phyloP scores from a whole-genome alignment of 2,113 vertebrate genomes.

The Phylloscopus trochilus region DNA sequence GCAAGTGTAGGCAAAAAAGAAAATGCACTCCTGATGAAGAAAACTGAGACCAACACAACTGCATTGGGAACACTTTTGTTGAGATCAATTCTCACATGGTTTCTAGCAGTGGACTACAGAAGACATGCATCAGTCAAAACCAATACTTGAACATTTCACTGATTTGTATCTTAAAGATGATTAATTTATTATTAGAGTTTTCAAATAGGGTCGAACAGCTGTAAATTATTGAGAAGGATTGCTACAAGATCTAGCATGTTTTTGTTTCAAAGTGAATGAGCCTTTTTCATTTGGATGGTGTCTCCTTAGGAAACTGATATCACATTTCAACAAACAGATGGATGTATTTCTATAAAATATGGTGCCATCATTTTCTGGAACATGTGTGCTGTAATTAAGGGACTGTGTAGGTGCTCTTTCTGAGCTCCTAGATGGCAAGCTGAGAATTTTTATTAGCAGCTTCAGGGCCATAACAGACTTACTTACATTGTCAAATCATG shows the following conservation, averaged over 20 bases:
- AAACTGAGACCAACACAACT: not conserved
- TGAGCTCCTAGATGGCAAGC: not conserved
- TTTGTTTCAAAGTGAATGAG: not conserved
- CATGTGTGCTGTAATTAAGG: not conserved
- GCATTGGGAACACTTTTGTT: not conserved
- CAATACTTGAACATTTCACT: not conserved
- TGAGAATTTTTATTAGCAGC: not conserved
- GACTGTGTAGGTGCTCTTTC: not conserved
- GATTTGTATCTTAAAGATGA: not conserved
- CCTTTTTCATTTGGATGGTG: not conserved
- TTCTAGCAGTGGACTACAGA: not conserved
- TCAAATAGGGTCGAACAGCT: not conserved
- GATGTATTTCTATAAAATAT: not conserved
- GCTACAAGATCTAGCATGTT: not conserved
- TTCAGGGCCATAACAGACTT: not conserved
- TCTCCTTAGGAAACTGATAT: not conserved
- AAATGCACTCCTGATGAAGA: not conserved
- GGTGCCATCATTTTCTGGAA: not conserved
- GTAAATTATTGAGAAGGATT: slow-evolving; percentile 1
- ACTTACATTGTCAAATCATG: not conserved
- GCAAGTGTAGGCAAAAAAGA: not conserved
- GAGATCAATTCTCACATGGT: not conserved
- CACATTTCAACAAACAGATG: not conserved
- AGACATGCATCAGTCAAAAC: not conserved
- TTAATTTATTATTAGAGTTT: slow-evolving; percentile 1